These are phyloP conservation scores for Ennomos quercinarius DNA, from an alignment of 2,888 invertebrate genomes.

Conservation along the genomic window DNA sequence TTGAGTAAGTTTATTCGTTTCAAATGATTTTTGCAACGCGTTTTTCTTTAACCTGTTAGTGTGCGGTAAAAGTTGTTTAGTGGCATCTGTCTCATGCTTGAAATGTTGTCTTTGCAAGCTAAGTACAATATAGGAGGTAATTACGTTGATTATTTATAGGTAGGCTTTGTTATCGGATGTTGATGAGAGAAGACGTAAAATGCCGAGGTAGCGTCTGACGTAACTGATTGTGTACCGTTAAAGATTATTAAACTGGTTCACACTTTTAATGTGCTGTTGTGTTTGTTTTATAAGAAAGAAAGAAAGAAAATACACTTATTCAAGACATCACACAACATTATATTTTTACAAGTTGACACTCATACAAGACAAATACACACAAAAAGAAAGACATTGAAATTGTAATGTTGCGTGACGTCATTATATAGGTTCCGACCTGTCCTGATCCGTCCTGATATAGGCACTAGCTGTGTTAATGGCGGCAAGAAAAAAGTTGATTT, in stretches of 20 bases:
- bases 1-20: slow-evolving; percentile 16
- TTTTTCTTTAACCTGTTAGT: slow-evolving; percentile 36
- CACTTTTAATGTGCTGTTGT: too few species aligned
- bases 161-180: slow-evolving; percentile 19
- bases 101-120: slow-evolving; percentile 4
- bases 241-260: slow-evolving; percentile 23
- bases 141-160: slow-evolving; percentile 2
- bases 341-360: too few species aligned
- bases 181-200: slow-evolving; percentile 5
- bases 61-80: slow-evolving; percentile 42
- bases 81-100: slow-evolving; percentile 28
- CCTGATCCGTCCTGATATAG: too few species aligned
- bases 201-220: slow-evolving; percentile 9
- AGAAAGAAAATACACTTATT: too few species aligned
- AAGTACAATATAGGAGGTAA: slow-evolving; percentile 2
- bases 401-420: too few species aligned
- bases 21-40: slow-evolving; percentile 26
- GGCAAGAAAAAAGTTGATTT: too few species aligned
- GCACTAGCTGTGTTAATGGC: too few species aligned
- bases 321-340: too few species aligned
- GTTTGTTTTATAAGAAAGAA: too few species aligned
- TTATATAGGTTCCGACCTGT: too few species aligned
- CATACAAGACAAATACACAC: too few species aligned
- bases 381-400: too few species aligned
- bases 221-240: slow-evolving; percentile 22